Evolutionary conservation across 2,113 vertebrate species (phyloP), one percentile per base, ranked within the genome.

Genomic region (Zapus hudsonius): DNA sequence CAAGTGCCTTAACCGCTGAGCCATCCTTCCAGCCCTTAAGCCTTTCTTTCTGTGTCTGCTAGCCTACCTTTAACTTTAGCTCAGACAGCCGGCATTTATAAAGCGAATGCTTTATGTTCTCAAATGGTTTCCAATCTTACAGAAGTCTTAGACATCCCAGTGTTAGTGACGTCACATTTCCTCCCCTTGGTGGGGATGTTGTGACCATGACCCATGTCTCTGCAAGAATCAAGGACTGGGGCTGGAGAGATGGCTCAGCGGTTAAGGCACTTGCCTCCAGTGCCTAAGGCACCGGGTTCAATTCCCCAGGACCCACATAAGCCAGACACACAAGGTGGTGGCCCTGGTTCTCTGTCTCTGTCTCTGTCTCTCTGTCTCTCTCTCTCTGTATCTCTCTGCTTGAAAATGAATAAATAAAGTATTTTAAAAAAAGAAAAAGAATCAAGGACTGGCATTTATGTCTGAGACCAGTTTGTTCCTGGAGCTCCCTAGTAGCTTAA

Each of bases 401-500:
- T n/a, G n/a, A n/a, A n/a, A n/a, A n/a, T n/a, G n/a, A n/a, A n/a
- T n/a, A n/a, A n/a, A n/a, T n/a, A n/a, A n/a, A n/a, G n/a, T n/a
- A n/a, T n/a, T n/a, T n/a, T n/a, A n/a, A n/a, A n/a, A n/a, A n/a
- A n/a, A n/a, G n/a, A n/a, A n/a, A n/a, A n/a, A n/a, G n/a, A n/a
- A n/a, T n/a, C n/a, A n/a, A n/a, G n/a, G n/a, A n/a, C n/a, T 36
- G 61, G 19, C 12, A 17, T 17, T 96, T 52, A 81, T 82, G 73
- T 95, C 76, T 55, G 0, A 20, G 47, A 61, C 52, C 33, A 89
- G 40, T 78, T 94, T 67, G n/a, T 90, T 72, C 76, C 84, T 87
- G 23, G 69, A 87, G 27, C 47, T 93, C 59, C 63, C 4, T 31
- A 87, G 76, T 23, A 59, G 47, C 44, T 92, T 90, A 84, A 73